Percentiles rank a stretch among this genome's conserved stretches.
phyloP scores from a whole-genome alignment of 2,797 vertebrate species.

The Sandelia bainsii region DNA sequence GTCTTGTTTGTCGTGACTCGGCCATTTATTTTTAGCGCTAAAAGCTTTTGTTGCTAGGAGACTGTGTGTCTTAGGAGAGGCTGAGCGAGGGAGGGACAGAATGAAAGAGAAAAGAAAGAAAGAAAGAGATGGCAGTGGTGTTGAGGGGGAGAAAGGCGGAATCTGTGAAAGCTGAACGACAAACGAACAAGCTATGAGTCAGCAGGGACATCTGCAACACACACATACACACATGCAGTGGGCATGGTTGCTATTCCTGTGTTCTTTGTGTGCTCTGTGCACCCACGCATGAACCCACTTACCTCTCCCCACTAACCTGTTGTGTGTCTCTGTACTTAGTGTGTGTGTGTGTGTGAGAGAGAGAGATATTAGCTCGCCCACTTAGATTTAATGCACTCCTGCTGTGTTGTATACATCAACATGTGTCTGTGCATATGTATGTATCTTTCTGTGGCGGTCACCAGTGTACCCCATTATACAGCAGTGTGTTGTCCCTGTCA shows the following conservation, averaged over 20 bases:
- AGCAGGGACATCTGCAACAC: constrained; percentile 79
- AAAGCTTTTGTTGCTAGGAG: constrained; percentile 87
- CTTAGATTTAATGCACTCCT: constrained; percentile 53
- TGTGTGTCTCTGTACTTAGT: constrained; percentile 49
- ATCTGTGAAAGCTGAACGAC: constrained; percentile 81
- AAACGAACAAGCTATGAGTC: constrained; percentile 81
- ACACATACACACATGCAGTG: constrained; percentile 54
- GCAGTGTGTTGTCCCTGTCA: constrained; percentile 47
- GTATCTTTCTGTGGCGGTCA: not conserved
- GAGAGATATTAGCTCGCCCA: constrained; percentile 68
- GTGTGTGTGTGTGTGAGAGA: constrained; percentile 12
- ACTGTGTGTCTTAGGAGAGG: constrained; percentile 79
- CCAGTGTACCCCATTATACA: constrained; percentile 28
- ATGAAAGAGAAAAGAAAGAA: constrained; percentile 55
- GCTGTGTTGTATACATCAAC: constrained; percentile 17
- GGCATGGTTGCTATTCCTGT: constrained; percentile 77
- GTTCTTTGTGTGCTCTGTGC: constrained; percentile 73
- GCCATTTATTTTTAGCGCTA: constrained; percentile 83
- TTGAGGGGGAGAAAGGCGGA: constrained; percentile 74
- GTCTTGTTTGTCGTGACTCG: constrained; percentile 76
- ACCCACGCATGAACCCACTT: constrained; percentile 82
- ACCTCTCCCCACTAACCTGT: constrained; percentile 75
- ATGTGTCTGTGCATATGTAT: constrained; percentile 2
- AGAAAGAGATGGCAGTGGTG: constrained; percentile 64
- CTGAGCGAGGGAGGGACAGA: constrained; percentile 70